Evolutionary conservation across 2,888 invertebrate genomes (phyloP), one percentile per base, ranked within the genome.

Genomic region (Lordiphosa fenestrarum): DNA sequence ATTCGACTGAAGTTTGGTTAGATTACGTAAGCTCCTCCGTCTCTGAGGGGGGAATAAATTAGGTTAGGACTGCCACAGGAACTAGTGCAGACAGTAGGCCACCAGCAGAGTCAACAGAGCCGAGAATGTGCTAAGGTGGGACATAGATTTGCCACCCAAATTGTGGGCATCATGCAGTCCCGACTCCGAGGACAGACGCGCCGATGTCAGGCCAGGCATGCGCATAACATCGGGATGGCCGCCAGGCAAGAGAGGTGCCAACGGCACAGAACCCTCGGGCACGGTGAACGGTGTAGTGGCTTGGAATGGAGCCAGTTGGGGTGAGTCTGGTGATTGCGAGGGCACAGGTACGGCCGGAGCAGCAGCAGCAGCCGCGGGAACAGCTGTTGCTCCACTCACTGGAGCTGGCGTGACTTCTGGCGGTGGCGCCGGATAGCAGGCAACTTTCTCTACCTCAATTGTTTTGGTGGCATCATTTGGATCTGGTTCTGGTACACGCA

Each of bases 371-470:
- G 53, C n/a, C 4, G 52, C 47, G 2, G 52, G 19, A 2, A 59
- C n/a, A 0, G 47, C 56, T 2, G 50, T 15, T 0, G 53, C 36
- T 1, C 36, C 50, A 10, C 55, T 35, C 6, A 58, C 53, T 5
- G 64, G 7, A 9, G 56, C 47, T 6, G 73, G 62, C 23, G 42
- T 19, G 19, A 4, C 19, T 19, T 87, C 85, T 55, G 84, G 69
- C 2, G 86, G 82, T 12, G 88, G 87, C 5, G 87, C 87, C 23
- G 87, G 86, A 68, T 88, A 89, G 68, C 89, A 89, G 13, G 85
- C 88, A 37, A 88, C 66, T 63, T 88, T 83, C 40, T 89, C 84
- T 3, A 88, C 86, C 57, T 86, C 85, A 37, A 85, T 88, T 0
- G 88, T 85, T 63, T 89, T 89, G 7, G 80, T 85, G 50, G 85